Evolutionary conservation across 2,113 vertebrate species (phyloP).

Genomic region (Leiothrix lutea): DNA sequence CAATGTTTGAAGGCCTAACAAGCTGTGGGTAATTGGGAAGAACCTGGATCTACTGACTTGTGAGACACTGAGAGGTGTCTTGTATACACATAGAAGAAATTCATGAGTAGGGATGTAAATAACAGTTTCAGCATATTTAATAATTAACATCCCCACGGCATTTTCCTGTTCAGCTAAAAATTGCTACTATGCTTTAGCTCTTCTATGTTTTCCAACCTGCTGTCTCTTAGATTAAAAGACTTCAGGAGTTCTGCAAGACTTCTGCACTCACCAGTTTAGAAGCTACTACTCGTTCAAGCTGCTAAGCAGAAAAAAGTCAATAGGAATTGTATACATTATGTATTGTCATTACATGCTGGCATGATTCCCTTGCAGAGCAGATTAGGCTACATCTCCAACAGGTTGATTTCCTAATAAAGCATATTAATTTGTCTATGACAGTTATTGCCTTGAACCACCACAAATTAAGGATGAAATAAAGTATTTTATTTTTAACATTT

Average conservation of each 20-base stretch:
- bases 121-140: not conserved
- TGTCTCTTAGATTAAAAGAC: not conserved
- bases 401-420: conserved; percentile 34
- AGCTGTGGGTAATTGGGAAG: not conserved
- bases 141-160: not conserved
- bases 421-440: conserved; percentile 44
- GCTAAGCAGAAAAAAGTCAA: not conserved
- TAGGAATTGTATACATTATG: not conserved
- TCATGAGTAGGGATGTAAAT: not conserved
- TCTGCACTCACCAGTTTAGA: not conserved
- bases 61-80: not conserved
- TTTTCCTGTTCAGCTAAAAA: not conserved
- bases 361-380: not conserved
- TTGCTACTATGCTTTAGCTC: not conserved
- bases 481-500: conserved; percentile 40
- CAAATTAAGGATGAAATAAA: conserved; percentile 47
- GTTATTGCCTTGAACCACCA: conserved; percentile 22
- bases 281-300: not conserved
- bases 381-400: conserved; percentile 20
- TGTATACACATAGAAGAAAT: not conserved
- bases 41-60: not conserved
- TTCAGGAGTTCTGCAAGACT: not conserved
- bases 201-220: not conserved
- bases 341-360: not conserved
- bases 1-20: not conserved